Base-by-base conservation (phyloP, 2,113 vertebrate species). In the Pampusana beccarii region DNA sequence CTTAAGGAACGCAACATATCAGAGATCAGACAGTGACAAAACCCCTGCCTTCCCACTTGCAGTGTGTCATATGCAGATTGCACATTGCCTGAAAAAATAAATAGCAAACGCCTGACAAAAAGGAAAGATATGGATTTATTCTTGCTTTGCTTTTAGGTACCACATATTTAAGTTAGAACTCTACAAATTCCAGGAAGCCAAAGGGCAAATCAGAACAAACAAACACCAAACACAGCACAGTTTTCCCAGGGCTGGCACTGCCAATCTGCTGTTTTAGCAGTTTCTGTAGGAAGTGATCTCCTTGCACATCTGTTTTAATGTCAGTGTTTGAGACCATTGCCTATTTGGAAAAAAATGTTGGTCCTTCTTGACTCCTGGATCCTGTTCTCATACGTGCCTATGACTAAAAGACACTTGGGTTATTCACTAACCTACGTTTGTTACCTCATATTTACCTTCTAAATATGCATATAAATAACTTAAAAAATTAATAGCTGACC, bases 161-260 rank as follows among this genome's bases (percentile, higher is more conserved):
- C 77, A 89, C n/a, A 7, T 84, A 66, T 90, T 86, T 92, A 48
- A 90, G 65, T 40, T 81, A 51, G 9, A 75, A 80, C 57, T 93
- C 81, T 38, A 64, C 82, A 96, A 97, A 96, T 95, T 94, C 86
- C 88, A 94, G 77, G 50, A 97, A 96, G 95, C 44, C 64, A 88
- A 89, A 95, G 93, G 57, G 61, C 72, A 94, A 86, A 61, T 20
- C 36, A 38, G 70, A 94, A 13, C 83, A 97, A 96, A 92, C 40
- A 92, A 29, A 74, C 61, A 79, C 72, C 72, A 60, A 60, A n/a
- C 23, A 14, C 65, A 72, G 60, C n/a, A 46, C 13, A 57, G 40
- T 56, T 88, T 81, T 71, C 33, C 53, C 64, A 92, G 60, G 44
- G 28, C 28, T 90, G 56, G n/a, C 75, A 71, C 19, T 1, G 3